Evolutionary conservation across 2,797 vertebrate species (phyloP).

Genomic region (Streptopelia turtur): DNA sequence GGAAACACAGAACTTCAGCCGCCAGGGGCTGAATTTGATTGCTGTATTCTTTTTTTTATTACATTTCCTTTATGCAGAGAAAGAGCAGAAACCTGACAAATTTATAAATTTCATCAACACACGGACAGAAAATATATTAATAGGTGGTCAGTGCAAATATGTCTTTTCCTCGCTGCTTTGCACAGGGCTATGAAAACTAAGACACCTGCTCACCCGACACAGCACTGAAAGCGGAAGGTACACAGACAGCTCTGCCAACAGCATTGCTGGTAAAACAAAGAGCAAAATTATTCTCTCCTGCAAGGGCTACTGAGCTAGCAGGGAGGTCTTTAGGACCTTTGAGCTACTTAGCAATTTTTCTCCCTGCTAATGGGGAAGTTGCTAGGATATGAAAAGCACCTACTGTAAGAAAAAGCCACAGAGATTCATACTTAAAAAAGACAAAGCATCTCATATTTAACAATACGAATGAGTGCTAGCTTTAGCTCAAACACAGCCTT

Average conservation of each 20-base stretch:
- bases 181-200: neutral
- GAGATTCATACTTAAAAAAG: neutral
- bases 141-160: neutral
- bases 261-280: neutral
- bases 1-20: neutral
- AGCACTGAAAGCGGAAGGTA: neutral
- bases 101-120: neutral
- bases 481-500: neutral
- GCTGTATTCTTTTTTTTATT: neutral
- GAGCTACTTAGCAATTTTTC: neutral
- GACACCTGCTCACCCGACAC: neutral
- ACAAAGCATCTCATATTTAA: neutral
- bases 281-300: neutral
- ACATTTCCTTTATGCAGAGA: neutral
- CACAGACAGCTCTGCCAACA: neutral
- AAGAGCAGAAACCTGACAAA: neutral
- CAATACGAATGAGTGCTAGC: accelerated
- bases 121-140: accelerated
- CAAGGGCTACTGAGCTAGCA: neutral
- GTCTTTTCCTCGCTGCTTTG: neutral
- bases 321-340: neutral
- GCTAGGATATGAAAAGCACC: neutral
- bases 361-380: neutral
- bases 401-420: neutral
- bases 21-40: neutral